A percentile compares a stretch with the other conserved stretches of the same genome.
Conservation (phyloP, 2,797 vertebrate genomes). For the Crocidura indochinensis region DNA sequence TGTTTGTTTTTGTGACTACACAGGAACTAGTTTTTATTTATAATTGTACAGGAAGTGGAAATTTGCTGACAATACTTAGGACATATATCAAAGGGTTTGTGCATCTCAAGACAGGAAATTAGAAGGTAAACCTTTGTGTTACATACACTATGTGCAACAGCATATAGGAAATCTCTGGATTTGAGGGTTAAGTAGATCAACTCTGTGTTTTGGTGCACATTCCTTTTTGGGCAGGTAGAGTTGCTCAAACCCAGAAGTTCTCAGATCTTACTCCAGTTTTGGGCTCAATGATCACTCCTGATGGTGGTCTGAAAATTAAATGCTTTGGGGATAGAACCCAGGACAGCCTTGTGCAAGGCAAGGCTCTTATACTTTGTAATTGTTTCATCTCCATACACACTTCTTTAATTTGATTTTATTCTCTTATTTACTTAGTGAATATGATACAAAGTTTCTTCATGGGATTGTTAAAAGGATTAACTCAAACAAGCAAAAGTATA, state of each 20-base stretch:
- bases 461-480: background rate
- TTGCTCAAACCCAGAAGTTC: too few species aligned
- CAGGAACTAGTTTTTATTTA: too few species aligned
- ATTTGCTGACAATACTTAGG: background rate
- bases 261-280: too few species aligned
- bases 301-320: too few species aligned
- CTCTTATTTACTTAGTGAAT: too few species aligned
- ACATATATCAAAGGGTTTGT: background rate
- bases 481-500: background rate
- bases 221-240: background rate
- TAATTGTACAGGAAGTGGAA: background rate
- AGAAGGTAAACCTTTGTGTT: background rate
- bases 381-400: background rate
- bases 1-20: background rate
- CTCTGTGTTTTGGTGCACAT: background rate
- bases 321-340: too few species aligned
- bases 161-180: accelerated
- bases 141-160: background rate
- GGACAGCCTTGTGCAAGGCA: too few species aligned
- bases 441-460: background rate
- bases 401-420: background rate
- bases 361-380: too few species aligned
- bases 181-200: background rate
- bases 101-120: background rate
- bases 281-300: too few species aligned